These are phyloP conservation scores for Nicator chloris DNA, from an alignment of 2,113 vertebrate species.

Conservation along the genomic window DNA sequence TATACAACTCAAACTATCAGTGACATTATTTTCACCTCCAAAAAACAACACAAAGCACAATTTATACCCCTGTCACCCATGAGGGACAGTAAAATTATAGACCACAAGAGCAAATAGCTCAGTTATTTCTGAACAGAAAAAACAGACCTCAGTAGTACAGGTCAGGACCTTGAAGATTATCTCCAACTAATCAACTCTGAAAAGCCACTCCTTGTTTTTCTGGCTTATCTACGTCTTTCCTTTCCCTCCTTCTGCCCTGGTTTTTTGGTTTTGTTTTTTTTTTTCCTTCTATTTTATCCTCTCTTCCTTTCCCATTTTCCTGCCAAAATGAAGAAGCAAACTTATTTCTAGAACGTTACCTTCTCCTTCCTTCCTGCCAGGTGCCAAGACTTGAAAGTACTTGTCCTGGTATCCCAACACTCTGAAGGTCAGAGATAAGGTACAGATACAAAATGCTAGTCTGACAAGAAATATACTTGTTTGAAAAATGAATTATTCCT, in stretches of 20 bases:
- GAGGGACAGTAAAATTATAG: background rate
- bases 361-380: background rate
- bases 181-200: background rate
- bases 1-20: background rate
- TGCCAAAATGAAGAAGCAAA: background rate
- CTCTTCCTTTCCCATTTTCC: background rate
- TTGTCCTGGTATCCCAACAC: background rate
- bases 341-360: background rate
- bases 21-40: background rate
- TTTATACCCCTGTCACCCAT: background rate
- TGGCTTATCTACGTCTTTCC: background rate
- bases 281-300: background rate
- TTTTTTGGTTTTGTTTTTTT: background rate
- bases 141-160: background rate
- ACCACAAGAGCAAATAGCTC: background rate
- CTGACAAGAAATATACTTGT: background rate
- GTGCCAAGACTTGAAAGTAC: background rate
- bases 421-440: background rate
- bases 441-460: background rate
- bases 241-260: background rate
- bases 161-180: background rate
- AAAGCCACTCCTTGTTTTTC: constrained; percentile 25
- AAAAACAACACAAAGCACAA: background rate
- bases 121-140: background rate
- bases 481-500: background rate